Percentiles rank a stretch among this genome's conserved stretches.
phyloP scores from a whole-genome alignment of 2,797 vertebrate species.

The Peromyscus attwateri region DNA sequence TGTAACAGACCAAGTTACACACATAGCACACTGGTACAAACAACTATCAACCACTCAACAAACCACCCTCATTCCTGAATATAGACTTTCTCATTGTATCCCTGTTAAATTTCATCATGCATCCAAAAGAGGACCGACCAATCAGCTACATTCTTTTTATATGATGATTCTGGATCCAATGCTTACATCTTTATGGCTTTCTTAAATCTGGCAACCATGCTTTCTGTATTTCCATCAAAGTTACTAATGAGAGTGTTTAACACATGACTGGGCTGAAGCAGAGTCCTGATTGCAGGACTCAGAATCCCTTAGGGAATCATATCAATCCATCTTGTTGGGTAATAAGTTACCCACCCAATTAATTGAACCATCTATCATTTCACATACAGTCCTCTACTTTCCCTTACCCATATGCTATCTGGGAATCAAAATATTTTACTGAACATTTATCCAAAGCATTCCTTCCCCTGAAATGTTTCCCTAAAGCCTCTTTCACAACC shows the following conservation, averaged over 20 bases:
- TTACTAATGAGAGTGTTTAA: slow-evolving; percentile 61
- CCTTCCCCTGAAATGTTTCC: neutral
- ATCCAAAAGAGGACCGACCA: neutral
- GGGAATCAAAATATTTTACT: slow-evolving; percentile 55
- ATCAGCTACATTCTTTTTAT: neutral
- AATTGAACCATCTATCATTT: slow-evolving; percentile 38
- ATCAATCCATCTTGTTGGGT: neutral
- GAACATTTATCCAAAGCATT: slow-evolving; percentile 41
- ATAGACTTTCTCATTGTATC: neutral
- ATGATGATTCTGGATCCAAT: slow-evolving; percentile 23
- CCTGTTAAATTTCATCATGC: slow-evolving; percentile 52
- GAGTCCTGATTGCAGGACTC: neutral
- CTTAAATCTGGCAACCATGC: slow-evolving; percentile 49
- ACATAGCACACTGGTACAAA: neutral
- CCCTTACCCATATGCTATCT: neutral
- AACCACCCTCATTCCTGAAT: slow-evolving; percentile 2
- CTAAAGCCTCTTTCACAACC: neutral
- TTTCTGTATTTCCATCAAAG: slow-evolving; percentile 42
- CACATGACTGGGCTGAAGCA: slow-evolving; percentile 15
- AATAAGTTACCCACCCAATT: slow-evolving; percentile 39
- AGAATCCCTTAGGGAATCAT: neutral
- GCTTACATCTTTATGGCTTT: slow-evolving; percentile 40
- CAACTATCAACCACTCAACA: slow-evolving; percentile 34
- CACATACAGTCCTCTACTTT: neutral
- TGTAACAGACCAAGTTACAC: slow-evolving; percentile 20